Evolutionary conservation across 2,797 vertebrate species (phyloP).

Genomic region (Thamnophis elegans): DNA sequence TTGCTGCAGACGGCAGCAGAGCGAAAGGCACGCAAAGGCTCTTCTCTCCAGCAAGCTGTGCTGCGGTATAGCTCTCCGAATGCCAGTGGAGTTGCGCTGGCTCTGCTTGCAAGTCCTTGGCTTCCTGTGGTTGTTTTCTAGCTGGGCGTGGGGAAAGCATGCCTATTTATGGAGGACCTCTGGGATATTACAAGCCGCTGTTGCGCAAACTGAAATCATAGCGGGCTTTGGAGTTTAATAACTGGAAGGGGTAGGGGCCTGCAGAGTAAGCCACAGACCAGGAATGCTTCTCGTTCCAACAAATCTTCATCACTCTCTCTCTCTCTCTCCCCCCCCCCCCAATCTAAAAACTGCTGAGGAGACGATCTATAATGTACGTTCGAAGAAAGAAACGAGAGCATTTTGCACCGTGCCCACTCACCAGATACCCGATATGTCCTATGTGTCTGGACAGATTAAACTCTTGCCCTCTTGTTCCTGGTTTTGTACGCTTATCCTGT

Average conservation of each 20-base stretch:
- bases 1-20: conserved; percentile 15
- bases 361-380: conserved; percentile 56
- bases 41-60: conserved; percentile 62
- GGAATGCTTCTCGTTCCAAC: conserved; percentile 20
- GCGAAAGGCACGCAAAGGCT: conserved; percentile 39
- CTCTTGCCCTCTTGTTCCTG: conserved; percentile 15
- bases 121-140: conserved; percentile 73
- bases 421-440: conserved; percentile 45
- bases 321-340: no score
- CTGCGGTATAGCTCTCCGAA: conserved; percentile 65
- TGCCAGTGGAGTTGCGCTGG: conserved; percentile 62
- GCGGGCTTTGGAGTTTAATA: conserved; percentile 63
- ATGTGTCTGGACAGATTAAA: conserved; percentile 21
- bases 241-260: conserved; percentile 64
- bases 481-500: not conserved
- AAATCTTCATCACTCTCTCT: not conserved
- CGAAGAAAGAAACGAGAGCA: conserved; percentile 36
- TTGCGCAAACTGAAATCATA: conserved; percentile 73
- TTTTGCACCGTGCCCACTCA: conserved; percentile 35
- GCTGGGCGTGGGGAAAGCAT: conserved; percentile 62
- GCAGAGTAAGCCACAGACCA: conserved; percentile 60
- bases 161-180: conserved; percentile 79
- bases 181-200: conserved; percentile 63
- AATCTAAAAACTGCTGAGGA: conserved; percentile 51
- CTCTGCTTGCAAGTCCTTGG: conserved; percentile 61